A percentile compares a stretch with the other conserved stretches of the same genome.
phyloP scores from a whole-genome alignment of 64 coral and sea anemone species.

The Platygyra sinensis region DNA sequence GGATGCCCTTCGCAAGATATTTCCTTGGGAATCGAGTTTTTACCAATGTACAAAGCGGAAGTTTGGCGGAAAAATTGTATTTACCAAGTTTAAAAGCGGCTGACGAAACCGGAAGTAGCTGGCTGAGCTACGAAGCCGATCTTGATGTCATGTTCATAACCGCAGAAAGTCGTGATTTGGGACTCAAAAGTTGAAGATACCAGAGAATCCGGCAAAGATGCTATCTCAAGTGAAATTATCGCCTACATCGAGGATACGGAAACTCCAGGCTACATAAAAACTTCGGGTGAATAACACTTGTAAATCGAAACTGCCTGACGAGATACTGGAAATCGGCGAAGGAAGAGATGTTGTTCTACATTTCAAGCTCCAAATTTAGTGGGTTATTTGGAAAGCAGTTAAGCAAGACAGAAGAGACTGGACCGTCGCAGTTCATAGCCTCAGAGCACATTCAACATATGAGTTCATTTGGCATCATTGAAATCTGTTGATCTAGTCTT shows the following conservation, averaged over 20 bases:
- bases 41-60: background rate
- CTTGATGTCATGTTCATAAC: constrained; percentile 3
- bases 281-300: background rate
- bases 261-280: background rate
- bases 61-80: background rate
- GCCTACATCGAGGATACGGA: background rate
- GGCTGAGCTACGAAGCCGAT: background rate
- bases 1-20: constrained; percentile 7
- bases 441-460: background rate
- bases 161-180: background rate
- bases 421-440: background rate
- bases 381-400: background rate
- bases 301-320: background rate
- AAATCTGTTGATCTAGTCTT: background rate
- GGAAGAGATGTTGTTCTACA: background rate
- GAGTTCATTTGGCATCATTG: background rate
- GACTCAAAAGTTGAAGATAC: background rate
- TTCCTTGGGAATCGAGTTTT: constrained; percentile 9
- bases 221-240: background rate
- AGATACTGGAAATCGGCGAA: background rate
- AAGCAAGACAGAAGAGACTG: background rate
- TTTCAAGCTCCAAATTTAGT: constrained; percentile 10
- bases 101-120: constrained; percentile 3
- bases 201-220: background rate
- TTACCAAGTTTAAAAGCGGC: background rate